Evolutionary conservation across 1,140 invertebrate genomes (phyloP), one percentile per base, ranked within the genome.

Genomic region (Aethina tumida): DNA sequence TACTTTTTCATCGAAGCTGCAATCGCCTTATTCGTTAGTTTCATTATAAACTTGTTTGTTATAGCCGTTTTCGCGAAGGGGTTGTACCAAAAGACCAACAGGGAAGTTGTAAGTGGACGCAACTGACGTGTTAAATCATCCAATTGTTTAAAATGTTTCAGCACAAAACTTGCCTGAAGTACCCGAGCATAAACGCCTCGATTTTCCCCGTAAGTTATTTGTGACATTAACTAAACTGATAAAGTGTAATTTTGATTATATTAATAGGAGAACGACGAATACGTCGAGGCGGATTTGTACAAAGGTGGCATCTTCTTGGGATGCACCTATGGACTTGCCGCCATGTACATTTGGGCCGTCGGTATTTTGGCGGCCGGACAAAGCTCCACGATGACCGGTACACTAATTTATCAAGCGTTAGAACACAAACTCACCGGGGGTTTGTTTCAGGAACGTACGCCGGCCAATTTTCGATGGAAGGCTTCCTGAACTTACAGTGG

Each of bases 41-140:
- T 94, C 52, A 57, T 93, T 15, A 93, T 95, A 37, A 95, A 95
- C 58, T 71, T 94, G 1, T 90, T 92, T 65, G 89, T 95, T 5
- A 79, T 91, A 0, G 65, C 84, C 2, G 86, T 94, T 4, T 95
- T 94, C 64, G 90, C 86, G 8, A 68, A 82, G 56, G 87, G 85
- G 16, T 70, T 93, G 42, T 85, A 72, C 53, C 60, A 71, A 4
- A 79, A 77, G 54, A 83, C 75, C 1, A 81, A 82, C 59, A 25
- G 48, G 3, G 67, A 86, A 54, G 35, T 55, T 15, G 50, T 53
- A 45, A 48, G 45, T 45, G 12, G 21, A n/a, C n/a, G n/a, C n/a
- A n/a, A 41, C 31, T 16, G 2, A n/a, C n/a, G n/a, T n/a, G n/a
- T n/a, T n/a, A n/a, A n/a, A n/a, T n/a, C n/a, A n/a, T n/a, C n/a